Evolutionary conservation across 2,888 invertebrate species (phyloP).

Genomic region (Galerucella calmariensis): DNA sequence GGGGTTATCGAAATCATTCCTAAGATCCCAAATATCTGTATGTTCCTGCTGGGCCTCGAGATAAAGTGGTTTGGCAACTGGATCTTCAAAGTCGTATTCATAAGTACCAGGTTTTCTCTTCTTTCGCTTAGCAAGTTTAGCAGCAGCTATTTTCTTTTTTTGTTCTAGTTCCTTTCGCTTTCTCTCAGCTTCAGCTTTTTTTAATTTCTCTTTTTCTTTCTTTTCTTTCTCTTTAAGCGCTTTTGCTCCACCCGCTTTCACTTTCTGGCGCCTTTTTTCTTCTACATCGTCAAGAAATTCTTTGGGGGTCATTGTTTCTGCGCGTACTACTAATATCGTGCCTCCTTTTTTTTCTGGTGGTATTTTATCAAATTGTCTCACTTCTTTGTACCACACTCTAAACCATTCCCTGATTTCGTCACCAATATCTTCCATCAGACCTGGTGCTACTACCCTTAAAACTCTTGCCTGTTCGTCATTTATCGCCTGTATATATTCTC

Average conservation of each 20-base stretch:
- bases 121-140: slow-evolving; percentile 50
- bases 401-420: slow-evolving; percentile 83
- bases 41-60: slow-evolving; percentile 65
- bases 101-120: slow-evolving; percentile 54
- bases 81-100: slow-evolving; percentile 53
- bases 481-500: slow-evolving; percentile 65
- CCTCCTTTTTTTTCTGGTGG: slow-evolving; percentile 81
- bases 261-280: slow-evolving; percentile 54
- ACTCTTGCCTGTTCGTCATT: slow-evolving; percentile 68
- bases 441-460: slow-evolving; percentile 67
- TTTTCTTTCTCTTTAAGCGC: slow-evolving; percentile 49
- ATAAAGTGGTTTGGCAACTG: slow-evolving; percentile 62
- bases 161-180: slow-evolving; percentile 58
- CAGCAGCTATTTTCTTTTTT: slow-evolving; percentile 63
- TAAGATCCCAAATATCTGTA: slow-evolving; percentile 66
- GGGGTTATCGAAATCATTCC: slow-evolving; percentile 68
- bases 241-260: slow-evolving; percentile 49
- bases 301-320: slow-evolving; percentile 71
- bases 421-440: slow-evolving; percentile 79
- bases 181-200: slow-evolving; percentile 53
- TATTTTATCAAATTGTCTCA: slow-evolving; percentile 75
- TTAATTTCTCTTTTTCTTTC: slow-evolving; percentile 45
- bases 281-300: slow-evolving; percentile 68
- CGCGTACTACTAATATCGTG: slow-evolving; percentile 68
- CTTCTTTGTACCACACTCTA: slow-evolving; percentile 71